Conservation (phyloP, 2,888 invertebrate genomes). For the Drosophila subquinaria region DNA sequence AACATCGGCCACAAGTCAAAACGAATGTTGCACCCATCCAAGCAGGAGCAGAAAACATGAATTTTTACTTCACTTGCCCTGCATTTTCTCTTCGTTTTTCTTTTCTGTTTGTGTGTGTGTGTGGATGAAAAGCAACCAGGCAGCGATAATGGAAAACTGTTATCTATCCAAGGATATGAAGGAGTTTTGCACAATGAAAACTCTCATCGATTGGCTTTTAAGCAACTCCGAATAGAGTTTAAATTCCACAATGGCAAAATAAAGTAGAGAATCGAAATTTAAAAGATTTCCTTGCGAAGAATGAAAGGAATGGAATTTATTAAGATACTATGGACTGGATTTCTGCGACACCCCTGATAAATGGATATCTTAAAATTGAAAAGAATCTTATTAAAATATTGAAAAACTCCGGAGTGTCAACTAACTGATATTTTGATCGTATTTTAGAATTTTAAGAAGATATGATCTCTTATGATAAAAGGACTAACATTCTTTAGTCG, state of each 20-base stretch:
- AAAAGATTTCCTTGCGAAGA: background rate
- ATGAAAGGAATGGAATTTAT: background rate
- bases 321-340: no score
- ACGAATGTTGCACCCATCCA: constrained; percentile 30
- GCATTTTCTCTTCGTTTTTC: constrained; percentile 24
- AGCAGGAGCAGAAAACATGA: constrained; percentile 31
- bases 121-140: constrained; percentile 2
- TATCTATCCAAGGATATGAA: constrained; percentile 27
- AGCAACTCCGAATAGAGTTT: constrained; percentile 7
- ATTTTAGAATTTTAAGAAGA: no score
- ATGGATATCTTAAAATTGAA: background rate
- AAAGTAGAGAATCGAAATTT: background rate
- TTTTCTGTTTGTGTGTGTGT: constrained; percentile 1
- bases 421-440: no score
- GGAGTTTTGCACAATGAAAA: constrained; percentile 18
- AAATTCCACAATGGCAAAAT: constrained; percentile 1
- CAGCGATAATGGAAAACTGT: constrained; percentile 24
- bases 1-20: constrained; percentile 55
- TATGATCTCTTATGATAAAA: no score
- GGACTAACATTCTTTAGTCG: no score
- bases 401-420: no score
- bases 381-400: background rate
- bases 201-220: constrained; percentile 26
- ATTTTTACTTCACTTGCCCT: constrained; percentile 30
- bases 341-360: no score